phyloP scores from a whole-genome alignment of 2,797 vertebrate genomes.

The Sebastes hubbsi region DNA sequence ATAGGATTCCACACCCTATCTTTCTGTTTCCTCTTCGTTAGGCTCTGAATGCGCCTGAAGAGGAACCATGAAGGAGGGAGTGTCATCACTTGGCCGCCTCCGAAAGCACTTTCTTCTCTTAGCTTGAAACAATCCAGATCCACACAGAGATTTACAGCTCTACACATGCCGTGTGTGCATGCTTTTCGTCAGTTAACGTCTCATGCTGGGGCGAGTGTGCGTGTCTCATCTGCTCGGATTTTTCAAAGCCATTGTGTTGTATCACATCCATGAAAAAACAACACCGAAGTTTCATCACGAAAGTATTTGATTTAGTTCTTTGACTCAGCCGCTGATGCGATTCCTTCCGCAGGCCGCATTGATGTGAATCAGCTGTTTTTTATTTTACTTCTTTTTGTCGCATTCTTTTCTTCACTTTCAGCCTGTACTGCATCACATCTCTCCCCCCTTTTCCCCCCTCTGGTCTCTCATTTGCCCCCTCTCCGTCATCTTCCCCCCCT shows the following conservation, averaged over 20 bases:
- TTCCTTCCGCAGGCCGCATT: background rate
- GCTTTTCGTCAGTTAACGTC: conserved; percentile 17
- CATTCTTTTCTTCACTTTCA: conserved; percentile 17
- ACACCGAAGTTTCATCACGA: conserved; percentile 8
- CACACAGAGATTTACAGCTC: conserved; percentile 18
- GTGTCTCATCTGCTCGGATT: conserved; percentile 9
- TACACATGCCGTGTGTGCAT: conserved; percentile 10
- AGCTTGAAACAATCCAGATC: conserved; percentile 63
- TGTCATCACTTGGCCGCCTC: conserved; percentile 41
- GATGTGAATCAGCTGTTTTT: conserved; percentile 22
- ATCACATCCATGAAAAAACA: conserved; percentile 14
- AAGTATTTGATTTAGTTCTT: background rate
- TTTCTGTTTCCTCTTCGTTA: conserved; percentile 24
- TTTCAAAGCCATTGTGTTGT: conserved; percentile 13
- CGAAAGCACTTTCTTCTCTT: conserved; percentile 42
- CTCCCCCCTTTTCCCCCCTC: background rate
- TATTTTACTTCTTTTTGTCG: background rate
- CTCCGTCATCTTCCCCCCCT: background rate
- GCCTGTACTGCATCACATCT: background rate
- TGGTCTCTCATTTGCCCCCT: background rate
- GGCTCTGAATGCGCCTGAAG: conserved; percentile 30
- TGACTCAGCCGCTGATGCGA: background rate
- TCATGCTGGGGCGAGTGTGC: conserved; percentile 2
- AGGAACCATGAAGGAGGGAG: background rate
- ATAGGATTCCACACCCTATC: background rate